Conservation (phyloP, 2,797 vertebrate species). For the Enteromius argenteus region DNA sequence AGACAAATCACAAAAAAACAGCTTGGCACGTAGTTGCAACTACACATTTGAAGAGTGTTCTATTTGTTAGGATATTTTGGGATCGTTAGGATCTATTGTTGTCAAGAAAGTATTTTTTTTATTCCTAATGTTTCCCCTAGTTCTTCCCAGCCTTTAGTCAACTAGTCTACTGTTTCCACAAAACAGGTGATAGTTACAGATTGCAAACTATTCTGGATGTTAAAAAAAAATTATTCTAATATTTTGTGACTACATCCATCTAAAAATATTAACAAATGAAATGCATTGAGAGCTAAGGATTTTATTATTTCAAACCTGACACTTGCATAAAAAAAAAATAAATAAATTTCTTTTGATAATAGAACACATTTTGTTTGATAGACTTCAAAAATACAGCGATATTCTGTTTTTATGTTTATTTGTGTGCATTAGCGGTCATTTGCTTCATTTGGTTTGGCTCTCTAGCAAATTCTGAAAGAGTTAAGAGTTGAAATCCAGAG, state of each 20-base stretch:
- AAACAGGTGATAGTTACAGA: no score
- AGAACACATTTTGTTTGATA: no score
- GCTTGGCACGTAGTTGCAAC: no score
- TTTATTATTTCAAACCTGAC: no score
- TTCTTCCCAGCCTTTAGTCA: not conserved
- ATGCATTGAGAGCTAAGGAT: no score
- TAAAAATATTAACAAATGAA: not conserved
- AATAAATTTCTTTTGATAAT: no score
- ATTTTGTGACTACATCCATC: not conserved
- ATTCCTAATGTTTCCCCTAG: not conserved
- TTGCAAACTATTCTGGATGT: no score
- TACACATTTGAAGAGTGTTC: not conserved
- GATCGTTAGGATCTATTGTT: no score
- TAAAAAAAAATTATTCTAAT: not conserved
- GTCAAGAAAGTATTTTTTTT: not conserved
- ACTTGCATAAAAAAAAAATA: no score
- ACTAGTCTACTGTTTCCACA: not conserved
- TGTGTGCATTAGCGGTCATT: not conserved
- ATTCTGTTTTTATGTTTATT: not conserved
- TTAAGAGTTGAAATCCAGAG: not conserved
- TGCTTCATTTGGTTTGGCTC: not conserved
- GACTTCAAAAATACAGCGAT: no score
- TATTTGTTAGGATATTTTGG: not conserved
- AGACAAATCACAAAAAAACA: not conserved
- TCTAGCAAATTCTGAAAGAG: not conserved